Evolutionary conservation across 1,140 invertebrate genomes (phyloP).

Genomic region (Trichonephila clavata): DNA sequence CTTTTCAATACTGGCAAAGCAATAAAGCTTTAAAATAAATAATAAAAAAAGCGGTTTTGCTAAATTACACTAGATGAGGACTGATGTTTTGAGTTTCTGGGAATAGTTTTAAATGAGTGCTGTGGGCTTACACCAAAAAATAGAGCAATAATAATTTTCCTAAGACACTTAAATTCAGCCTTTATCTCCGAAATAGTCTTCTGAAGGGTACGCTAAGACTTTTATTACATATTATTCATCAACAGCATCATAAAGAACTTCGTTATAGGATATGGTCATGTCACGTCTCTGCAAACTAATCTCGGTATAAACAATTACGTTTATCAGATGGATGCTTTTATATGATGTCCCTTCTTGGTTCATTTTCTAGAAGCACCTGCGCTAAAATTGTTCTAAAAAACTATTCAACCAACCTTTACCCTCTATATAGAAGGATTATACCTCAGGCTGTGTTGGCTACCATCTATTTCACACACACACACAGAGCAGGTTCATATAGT

Average conservation of each 20-base stretch:
- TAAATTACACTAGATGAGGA: no score
- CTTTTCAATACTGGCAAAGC: no score
- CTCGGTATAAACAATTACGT: not conserved
- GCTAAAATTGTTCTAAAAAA: not conserved
- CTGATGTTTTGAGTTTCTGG: no score
- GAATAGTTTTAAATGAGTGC: no score
- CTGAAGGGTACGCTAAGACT: not conserved
- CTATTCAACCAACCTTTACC: not conserved
- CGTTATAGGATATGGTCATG: not conserved
- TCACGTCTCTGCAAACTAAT: not conserved
- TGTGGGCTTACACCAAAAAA: no score
- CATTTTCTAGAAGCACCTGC: not conserved
- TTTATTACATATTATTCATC: not conserved
- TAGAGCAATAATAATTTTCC: no score
- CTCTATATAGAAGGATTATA: not conserved
- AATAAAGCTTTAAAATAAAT: no score
- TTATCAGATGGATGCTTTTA: not conserved
- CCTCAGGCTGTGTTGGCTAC: not conserved
- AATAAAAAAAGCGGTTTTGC: no score
- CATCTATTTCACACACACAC: not conserved
- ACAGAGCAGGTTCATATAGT: not conserved
- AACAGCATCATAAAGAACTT: not conserved
- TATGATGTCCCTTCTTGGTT: not conserved
- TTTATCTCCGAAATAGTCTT: not conserved
- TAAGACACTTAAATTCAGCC: no score